Evolutionary conservation across 1,140 invertebrate genomes (phyloP).

Genomic region (Calosoma granatense): DNA sequence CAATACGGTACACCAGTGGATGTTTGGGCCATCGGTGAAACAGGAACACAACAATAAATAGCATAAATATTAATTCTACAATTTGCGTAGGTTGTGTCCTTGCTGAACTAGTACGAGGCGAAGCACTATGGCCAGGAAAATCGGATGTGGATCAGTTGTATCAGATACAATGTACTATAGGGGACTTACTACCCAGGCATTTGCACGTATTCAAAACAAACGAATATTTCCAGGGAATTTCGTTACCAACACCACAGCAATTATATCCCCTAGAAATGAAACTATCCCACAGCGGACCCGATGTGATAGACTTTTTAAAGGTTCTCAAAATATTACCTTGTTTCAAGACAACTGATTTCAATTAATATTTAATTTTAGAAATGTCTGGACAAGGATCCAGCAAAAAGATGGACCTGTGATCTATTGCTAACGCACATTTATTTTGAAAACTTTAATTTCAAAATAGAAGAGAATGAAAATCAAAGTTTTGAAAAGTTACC

Average conservation of each 20-base stretch:
- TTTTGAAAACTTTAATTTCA: slow-evolving; percentile 72
- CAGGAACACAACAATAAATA: background rate
- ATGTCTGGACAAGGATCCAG: slow-evolving; percentile 92
- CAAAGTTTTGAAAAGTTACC: slow-evolving; percentile 59
- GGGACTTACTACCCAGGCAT: slow-evolving; percentile 86
- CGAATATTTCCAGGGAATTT: slow-evolving; percentile 90
- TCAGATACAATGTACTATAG: slow-evolving; percentile 81
- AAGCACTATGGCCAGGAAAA: slow-evolving; percentile 94
- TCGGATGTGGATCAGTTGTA: slow-evolving; percentile 98
- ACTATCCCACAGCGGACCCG: slow-evolving; percentile 57
- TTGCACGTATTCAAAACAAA: slow-evolving; percentile 93
- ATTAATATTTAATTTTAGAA: slow-evolving; percentile 44
- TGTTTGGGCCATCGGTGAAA: slow-evolving; percentile 86
- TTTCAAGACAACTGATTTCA: background rate
- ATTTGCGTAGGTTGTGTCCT: slow-evolving; percentile 76
- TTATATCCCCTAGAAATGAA: slow-evolving; percentile 68
- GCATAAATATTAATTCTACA: background rate
- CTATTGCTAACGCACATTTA: slow-evolving; percentile 82
- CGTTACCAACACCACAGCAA: slow-evolving; percentile 81
- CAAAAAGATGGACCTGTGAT: slow-evolving; percentile 80
- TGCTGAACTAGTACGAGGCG: slow-evolving; percentile 90
- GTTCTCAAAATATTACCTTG: slow-evolving; percentile 35
- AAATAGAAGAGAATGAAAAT: slow-evolving; percentile 55
- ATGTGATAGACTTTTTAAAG: slow-evolving; percentile 78
- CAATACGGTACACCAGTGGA: slow-evolving; percentile 95